These are phyloP conservation scores for Morpho achilles DNA, from an alignment of 2,888 invertebrate genomes.

Conservation along the genomic window DNA sequence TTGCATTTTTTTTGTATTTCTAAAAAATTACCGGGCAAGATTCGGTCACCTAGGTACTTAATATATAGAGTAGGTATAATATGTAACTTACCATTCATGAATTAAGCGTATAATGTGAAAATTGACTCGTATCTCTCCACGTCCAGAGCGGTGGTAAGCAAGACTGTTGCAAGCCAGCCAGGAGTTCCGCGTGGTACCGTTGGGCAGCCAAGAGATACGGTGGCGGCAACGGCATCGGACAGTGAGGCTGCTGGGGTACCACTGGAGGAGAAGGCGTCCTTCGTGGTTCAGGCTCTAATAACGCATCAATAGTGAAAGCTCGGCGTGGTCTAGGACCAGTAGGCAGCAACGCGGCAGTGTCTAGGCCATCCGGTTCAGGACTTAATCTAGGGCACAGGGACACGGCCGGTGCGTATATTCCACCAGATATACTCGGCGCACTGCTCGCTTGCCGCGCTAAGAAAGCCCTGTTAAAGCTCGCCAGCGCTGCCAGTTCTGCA, in stretches of 20 bases:
- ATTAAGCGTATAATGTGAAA: conserved; percentile 75
- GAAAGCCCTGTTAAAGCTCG: conserved; percentile 85
- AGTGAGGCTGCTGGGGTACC: conserved; percentile 45
- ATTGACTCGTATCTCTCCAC: conserved; percentile 71
- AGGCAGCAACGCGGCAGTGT: conserved; percentile 59
- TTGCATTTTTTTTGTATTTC: no score
- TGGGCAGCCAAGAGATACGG: conserved; percentile 69
- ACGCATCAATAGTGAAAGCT: conserved; percentile 92
- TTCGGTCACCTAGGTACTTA: no score
- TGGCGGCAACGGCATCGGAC: conserved; percentile 61
- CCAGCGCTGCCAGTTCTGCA: conserved; percentile 85
- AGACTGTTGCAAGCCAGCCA: conserved; percentile 70
- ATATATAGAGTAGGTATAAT: not conserved
- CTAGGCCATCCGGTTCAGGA: conserved; percentile 63
- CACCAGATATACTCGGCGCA: conserved; percentile 54
- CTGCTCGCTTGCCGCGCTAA: conserved; percentile 74
- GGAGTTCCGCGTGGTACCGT: conserved; percentile 68
- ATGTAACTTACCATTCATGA: conserved; percentile 69
- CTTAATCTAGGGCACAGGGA: conserved; percentile 76
- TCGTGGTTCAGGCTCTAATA: conserved; percentile 85
- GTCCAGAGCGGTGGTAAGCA: conserved; percentile 72
- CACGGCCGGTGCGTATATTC: conserved; percentile 68
- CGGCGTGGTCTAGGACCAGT: conserved; percentile 68
- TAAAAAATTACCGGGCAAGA: no score
- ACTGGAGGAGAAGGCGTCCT: conserved; percentile 75